A percentile compares a stretch with the other conserved stretches of the same genome.
These are phyloP conservation scores for Aspidiotus destructor DNA, from an alignment of 2,888 invertebrate genomes.

Conservation along the genomic window DNA sequence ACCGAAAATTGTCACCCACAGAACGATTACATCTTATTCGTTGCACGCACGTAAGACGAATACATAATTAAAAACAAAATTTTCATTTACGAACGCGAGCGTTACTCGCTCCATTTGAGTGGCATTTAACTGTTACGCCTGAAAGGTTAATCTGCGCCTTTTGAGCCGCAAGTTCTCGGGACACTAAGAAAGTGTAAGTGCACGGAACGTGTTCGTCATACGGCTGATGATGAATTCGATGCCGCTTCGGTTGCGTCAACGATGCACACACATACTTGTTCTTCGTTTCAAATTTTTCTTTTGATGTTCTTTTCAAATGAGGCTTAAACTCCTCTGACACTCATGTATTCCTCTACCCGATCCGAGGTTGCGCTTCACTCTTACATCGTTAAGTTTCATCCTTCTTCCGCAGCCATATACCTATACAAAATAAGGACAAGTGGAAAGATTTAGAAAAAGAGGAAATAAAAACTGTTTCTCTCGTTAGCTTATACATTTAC, in stretches of 20 bases:
- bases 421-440: no score
- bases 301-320: constrained; percentile 2
- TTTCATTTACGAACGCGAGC: constrained; percentile 2
- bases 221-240: no score
- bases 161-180: neutral
- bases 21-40: neutral
- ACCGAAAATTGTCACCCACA: neutral
- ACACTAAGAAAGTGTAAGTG: neutral
- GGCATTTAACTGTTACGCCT: constrained; percentile 2
- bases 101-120: constrained; percentile 2
- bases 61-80: neutral
- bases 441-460: no score
- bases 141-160: constrained; percentile 4
- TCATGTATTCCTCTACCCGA: no score
- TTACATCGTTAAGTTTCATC: no score
- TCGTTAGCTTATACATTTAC: no score
- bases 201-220: neutral
- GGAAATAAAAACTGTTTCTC: no score
- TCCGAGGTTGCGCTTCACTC: no score
- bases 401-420: no score
- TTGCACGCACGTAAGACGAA: neutral
- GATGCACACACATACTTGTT: neutral
- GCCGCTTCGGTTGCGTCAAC: neutral
- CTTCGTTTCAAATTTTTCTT: neutral
- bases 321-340: neutral